Evolutionary conservation across 2,797 vertebrate genomes (phyloP), one percentile per base, ranked within the genome.

Genomic region (Poeciliopsis gracilis): DNA sequence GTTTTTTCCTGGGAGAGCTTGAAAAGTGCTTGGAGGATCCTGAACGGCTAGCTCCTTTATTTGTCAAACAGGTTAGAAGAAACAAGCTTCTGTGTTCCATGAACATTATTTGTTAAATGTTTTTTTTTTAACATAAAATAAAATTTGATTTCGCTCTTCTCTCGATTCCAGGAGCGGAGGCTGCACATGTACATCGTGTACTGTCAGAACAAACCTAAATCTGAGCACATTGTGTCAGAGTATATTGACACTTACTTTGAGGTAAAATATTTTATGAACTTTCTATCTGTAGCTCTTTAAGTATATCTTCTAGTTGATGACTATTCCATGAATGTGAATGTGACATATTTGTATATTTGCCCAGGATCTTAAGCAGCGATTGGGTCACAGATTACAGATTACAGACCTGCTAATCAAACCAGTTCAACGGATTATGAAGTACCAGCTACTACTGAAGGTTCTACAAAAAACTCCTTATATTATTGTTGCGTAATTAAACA

Each of bases 141-240:
- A 59, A 15, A 59, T 9, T 20, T 33, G 12, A 33, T 51, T 70
- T 53, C 76, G 66, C 3, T 72, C 82, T 80, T 73, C 2, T 80
- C 23, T 33, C 10, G 13, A 1, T 55, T 86, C 25, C 85, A 99
- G 98, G 98, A 99, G 91, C 96, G 98, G 90, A 96, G 98, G 90
- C 93, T 99, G 89, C 98, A 99, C 95, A 99, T 99, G 97, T 99
- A 99, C 94, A 98, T 99, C 73, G 97, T 98, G 89, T 99, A 99
- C 95, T 99, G 98, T 94, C 98, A 99, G 91, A 99, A 99, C 95
- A 99, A 99, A 93, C 98, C 98, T 88, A 99, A 99, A 94, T 99
- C 98, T 78, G 98, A 99, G 94, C 97, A 99, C 94, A 99, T 99
- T 75, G 98, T 99, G 84, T 98, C 98, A 7, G 98, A 99, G 91